These are phyloP conservation scores for Lymantria monacha DNA, from an alignment of 2,888 invertebrate genomes.

Conservation along the genomic window DNA sequence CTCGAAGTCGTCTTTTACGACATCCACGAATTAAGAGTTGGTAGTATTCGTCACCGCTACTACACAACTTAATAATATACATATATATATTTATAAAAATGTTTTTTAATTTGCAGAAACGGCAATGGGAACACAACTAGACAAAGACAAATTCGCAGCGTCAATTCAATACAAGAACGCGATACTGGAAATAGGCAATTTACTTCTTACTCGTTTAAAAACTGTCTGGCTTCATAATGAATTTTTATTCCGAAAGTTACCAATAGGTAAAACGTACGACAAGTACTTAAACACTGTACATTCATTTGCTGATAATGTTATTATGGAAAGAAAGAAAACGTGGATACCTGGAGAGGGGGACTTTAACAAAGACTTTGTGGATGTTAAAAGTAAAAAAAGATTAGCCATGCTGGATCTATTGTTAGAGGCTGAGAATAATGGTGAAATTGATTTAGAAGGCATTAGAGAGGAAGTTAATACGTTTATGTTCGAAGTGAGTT, in stretches of 20 bases:
- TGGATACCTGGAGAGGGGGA: slow-evolving; percentile 20
- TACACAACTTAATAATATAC: no score
- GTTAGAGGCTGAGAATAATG: slow-evolving; percentile 81
- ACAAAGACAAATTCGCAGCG: slow-evolving; percentile 54
- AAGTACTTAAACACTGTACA: slow-evolving; percentile 72
- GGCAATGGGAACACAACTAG: slow-evolving; percentile 84
- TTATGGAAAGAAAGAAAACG: slow-evolving; percentile 63
- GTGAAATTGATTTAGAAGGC: slow-evolving; percentile 82
- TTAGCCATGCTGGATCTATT: slow-evolving; percentile 86
- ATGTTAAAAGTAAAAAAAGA: slow-evolving; percentile 60
- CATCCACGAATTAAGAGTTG: no score
- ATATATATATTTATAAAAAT: neutral
- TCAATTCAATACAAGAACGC: slow-evolving; percentile 76
- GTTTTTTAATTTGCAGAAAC: slow-evolving; percentile 57
- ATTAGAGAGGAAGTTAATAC: slow-evolving; percentile 88
- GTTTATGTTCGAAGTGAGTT: slow-evolving; percentile 86
- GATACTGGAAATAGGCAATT: slow-evolving; percentile 60
- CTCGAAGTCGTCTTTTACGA: no score
- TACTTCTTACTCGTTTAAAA: slow-evolving; percentile 48
- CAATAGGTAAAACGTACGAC: slow-evolving; percentile 72
- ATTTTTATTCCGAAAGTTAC: slow-evolving; percentile 68
- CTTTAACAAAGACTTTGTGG: slow-evolving; percentile 8
- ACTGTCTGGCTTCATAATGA: slow-evolving; percentile 82
- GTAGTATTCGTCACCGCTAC: no score
- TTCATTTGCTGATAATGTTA: slow-evolving; percentile 79